Evolutionary conservation across 2,888 invertebrate genomes (phyloP).

Genomic region (Cheiracanthium punctorium): DNA sequence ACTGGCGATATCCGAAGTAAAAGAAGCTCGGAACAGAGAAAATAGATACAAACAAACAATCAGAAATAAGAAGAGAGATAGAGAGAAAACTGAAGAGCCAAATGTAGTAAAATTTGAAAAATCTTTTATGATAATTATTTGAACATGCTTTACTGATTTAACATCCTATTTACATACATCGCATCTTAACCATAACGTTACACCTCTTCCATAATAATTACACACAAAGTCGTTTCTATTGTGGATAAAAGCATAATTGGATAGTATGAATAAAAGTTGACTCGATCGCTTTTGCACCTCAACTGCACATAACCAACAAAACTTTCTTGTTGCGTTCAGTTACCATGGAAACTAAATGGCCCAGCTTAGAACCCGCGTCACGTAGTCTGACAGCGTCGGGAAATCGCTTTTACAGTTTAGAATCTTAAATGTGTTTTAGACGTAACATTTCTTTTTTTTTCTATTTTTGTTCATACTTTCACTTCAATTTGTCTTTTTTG

Average conservation of each 20-base stretch:
- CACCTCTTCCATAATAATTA: conserved; percentile 2
- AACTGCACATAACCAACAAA: not conserved
- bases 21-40: no score
- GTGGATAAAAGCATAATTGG: not conserved
- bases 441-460: not conserved
- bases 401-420: conserved; percentile 7
- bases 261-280: not conserved
- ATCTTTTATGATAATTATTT: no score
- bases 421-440: conserved; percentile 2
- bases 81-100: no score
- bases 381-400: not conserved
- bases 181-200: not conserved
- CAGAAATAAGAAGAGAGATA: no score
- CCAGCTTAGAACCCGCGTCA: not conserved
- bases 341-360: not conserved
- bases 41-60: no score
- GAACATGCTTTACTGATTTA: not conserved
- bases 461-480: not conserved
- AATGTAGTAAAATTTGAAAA: no score
- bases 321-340: not conserved
- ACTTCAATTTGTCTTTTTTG: conserved; percentile 1
- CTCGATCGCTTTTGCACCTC: not conserved
- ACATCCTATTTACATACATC: not conserved
- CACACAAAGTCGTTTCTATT: not conserved
- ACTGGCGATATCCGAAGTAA: no score